phyloP scores from a whole-genome alignment of 1,140 invertebrate genomes.

The Adoxophyes honmai region DNA sequence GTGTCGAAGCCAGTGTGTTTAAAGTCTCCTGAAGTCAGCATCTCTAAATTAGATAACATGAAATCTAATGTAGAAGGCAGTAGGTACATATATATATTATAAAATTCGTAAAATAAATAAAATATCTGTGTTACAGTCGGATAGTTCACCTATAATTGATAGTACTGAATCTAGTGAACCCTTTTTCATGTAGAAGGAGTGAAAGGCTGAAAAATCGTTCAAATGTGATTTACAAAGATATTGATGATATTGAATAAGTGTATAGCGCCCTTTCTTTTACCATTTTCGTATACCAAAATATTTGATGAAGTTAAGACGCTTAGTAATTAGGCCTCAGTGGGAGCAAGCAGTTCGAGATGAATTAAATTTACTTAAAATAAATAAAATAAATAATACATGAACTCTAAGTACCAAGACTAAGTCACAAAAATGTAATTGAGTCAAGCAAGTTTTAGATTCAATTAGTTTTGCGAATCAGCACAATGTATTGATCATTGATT shows the following conservation, averaged over 20 bases:
- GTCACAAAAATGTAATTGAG: neutral
- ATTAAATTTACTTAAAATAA: neutral
- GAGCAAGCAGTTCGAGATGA: neutral
- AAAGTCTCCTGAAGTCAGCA: slow-evolving; percentile 3
- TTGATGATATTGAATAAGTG: neutral
- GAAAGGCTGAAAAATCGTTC: neutral
- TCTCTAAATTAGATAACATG: slow-evolving; percentile 13
- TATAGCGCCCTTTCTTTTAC: neutral
- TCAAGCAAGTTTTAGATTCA: slow-evolving; percentile 1
- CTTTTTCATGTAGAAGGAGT: neutral
- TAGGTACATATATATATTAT: no score
- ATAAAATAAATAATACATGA: neutral
- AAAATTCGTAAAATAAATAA: neutral
- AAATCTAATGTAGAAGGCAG: neutral
- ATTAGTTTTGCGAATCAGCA: neutral
- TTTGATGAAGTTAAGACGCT: neutral
- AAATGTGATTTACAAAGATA: neutral
- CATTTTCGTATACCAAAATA: neutral
- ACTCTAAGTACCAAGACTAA: neutral
- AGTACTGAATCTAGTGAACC: neutral
- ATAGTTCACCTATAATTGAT: neutral
- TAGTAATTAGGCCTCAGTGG: neutral
- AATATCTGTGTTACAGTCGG: neutral
- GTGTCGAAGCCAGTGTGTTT: neutral
- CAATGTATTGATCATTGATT: slow-evolving; percentile 9